A percentile compares a stretch with the other conserved stretches of the same genome.
Evolutionary conservation across 2,888 invertebrate genomes (phyloP).

Genomic region (Drosophila robusta): DNA sequence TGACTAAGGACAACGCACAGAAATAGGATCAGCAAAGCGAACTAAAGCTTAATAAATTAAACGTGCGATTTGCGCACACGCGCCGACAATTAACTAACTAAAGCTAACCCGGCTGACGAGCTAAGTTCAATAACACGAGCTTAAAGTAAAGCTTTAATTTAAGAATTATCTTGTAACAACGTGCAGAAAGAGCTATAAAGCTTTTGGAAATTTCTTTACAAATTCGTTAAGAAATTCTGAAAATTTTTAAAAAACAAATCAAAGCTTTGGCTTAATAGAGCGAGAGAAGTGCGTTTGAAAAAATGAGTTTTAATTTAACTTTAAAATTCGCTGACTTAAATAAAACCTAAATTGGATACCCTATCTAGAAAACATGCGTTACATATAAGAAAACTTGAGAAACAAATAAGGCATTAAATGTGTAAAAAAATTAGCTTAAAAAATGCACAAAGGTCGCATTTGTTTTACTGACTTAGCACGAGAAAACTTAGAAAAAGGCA

Average conservation of each 20-base stretch:
- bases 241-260: not conserved
- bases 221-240: no score
- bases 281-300: no score
- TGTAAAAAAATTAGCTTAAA: not conserved
- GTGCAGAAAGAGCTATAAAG: not conserved
- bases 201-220: not conserved
- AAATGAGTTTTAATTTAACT: no score
- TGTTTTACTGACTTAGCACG: no score
- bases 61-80: slow-evolving; percentile 26
- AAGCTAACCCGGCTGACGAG: slow-evolving; percentile 40
- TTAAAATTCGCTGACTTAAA: no score
- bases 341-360: no score
- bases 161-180: slow-evolving; percentile 3
- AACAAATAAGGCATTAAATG: no score
- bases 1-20: slow-evolving; percentile 60
- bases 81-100: slow-evolving; percentile 58
- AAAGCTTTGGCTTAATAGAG: not conserved
- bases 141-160: slow-evolving; percentile 2
- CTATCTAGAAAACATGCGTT: no score
- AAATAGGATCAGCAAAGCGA: slow-evolving; percentile 43
- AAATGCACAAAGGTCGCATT: not conserved
- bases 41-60: slow-evolving; percentile 68
- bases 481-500: no score
- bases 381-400: no score
- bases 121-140: slow-evolving; percentile 21